Conservation (phyloP, 2,888 invertebrate species). For the Flabesymbios commensalis region DNA sequence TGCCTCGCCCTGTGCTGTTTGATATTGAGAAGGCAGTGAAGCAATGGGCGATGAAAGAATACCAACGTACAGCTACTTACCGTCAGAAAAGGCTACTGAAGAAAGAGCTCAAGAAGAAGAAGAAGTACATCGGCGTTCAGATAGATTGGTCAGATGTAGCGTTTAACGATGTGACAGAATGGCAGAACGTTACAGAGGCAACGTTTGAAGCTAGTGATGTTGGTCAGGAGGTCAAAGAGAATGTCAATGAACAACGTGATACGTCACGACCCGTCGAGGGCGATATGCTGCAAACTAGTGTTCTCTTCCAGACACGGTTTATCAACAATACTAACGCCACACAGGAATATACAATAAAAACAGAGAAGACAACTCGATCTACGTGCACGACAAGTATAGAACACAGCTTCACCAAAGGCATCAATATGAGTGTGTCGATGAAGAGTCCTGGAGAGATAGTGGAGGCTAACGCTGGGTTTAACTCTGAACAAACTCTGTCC, state of each 20-base stretch:
- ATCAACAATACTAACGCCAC: constrained; percentile 34
- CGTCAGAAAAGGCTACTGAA: constrained; percentile 17
- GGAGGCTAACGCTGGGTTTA: constrained; percentile 59
- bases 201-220: too few species aligned
- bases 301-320: constrained; percentile 40
- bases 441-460: constrained; percentile 60
- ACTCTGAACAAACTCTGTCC: constrained; percentile 57
- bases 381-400: constrained; percentile 30
- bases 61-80: constrained; percentile 26
- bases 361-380: constrained; percentile 37
- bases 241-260: too few species aligned
- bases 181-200: constrained; percentile 12
- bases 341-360: constrained; percentile 40
- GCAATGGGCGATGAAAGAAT: constrained; percentile 29
- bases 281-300: too few species aligned
- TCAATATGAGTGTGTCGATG: constrained; percentile 56
- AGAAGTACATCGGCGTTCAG: constrained; percentile 17
- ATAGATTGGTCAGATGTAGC: constrained; percentile 34
- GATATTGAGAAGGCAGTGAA: constrained; percentile 29
- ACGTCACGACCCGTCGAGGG: too few species aligned
- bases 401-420: constrained; percentile 45
- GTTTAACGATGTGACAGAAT: constrained; percentile 27
- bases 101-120: constrained; percentile 20
- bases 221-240: too few species aligned
- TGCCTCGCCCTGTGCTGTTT: too few species aligned